Conservation (phyloP, 1,140 invertebrate species). For the Bombus sibiricus region DNA sequence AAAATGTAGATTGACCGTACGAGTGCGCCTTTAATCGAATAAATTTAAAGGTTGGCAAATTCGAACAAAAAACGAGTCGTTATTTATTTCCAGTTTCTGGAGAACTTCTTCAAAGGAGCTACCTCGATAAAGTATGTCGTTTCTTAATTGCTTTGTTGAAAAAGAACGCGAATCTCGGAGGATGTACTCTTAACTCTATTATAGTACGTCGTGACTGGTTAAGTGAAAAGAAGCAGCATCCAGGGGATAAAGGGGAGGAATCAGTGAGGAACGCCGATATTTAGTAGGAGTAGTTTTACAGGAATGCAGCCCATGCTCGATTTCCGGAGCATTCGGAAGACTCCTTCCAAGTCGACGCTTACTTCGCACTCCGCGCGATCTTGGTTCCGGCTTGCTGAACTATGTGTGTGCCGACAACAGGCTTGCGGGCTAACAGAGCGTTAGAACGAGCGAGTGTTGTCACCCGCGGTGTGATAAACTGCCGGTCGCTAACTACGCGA, state of each 20-base stretch:
- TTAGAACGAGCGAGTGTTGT: constrained; percentile 53
- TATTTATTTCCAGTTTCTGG: background rate
- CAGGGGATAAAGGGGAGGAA: no score
- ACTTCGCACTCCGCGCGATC: constrained; percentile 51
- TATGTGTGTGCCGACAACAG: constrained; percentile 55
- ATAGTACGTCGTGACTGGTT: background rate
- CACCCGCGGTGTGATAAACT: constrained; percentile 73
- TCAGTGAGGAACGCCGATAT: background rate
- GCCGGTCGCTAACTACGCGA: constrained; percentile 72
- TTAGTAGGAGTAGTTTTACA: background rate
- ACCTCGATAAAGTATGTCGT: background rate
- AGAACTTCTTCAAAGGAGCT: background rate
- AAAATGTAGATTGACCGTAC: background rate
- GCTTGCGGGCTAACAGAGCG: constrained; percentile 35
- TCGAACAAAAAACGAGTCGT: background rate
- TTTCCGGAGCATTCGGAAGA: constrained; percentile 15
- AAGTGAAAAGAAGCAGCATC: background rate
- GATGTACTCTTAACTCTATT: background rate
- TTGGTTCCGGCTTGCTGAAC: constrained; percentile 67
- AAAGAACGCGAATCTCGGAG: background rate
- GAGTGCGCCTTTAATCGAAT: background rate
- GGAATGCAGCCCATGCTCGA: constrained; percentile 5
- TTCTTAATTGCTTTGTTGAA: background rate
- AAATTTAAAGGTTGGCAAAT: background rate
- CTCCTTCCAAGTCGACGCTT: constrained; percentile 60